These are phyloP conservation scores for Eulacestoma nigropectus DNA, from an alignment of 2,113 vertebrate species.

Conservation along the genomic window DNA sequence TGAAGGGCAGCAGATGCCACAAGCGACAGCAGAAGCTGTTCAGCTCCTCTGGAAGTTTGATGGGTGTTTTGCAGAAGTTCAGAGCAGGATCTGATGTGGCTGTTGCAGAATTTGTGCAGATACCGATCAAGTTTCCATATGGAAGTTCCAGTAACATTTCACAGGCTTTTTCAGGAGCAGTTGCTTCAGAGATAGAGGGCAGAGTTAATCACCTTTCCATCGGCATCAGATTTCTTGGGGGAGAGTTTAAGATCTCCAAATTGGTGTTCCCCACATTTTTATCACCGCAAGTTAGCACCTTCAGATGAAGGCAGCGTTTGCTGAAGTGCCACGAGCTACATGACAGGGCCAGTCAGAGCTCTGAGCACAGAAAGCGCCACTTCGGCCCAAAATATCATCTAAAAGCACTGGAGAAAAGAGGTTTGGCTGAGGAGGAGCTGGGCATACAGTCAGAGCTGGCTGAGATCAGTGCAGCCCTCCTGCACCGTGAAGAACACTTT, in stretches of 20 bases:
- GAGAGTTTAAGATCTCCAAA: neutral
- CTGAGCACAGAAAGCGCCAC: neutral
- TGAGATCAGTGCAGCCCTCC: neutral
- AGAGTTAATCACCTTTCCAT: neutral
- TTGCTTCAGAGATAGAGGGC: neutral
- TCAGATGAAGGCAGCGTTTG: neutral
- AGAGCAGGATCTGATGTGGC: neutral
- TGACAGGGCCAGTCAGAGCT: neutral
- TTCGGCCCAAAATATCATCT: neutral
- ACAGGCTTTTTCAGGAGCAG: neutral
- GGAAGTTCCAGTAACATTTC: neutral
- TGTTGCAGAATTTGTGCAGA: neutral
- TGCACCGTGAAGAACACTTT: neutral
- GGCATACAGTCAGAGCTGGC: neutral
- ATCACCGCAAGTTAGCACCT: neutral
- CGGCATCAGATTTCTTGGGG: neutral
- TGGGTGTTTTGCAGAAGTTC: neutral
- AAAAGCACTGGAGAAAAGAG: neutral
- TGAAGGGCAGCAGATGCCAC: neutral
- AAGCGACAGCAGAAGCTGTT: neutral
- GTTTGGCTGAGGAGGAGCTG: neutral
- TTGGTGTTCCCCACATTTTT: accelerated
- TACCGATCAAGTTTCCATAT: neutral
- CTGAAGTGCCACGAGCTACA: neutral
- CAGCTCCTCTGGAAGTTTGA: neutral